A percentile compares a stretch with the other conserved stretches of the same genome.
Conservation (phyloP, 2,888 invertebrate species). For the Phengaris arion region DNA sequence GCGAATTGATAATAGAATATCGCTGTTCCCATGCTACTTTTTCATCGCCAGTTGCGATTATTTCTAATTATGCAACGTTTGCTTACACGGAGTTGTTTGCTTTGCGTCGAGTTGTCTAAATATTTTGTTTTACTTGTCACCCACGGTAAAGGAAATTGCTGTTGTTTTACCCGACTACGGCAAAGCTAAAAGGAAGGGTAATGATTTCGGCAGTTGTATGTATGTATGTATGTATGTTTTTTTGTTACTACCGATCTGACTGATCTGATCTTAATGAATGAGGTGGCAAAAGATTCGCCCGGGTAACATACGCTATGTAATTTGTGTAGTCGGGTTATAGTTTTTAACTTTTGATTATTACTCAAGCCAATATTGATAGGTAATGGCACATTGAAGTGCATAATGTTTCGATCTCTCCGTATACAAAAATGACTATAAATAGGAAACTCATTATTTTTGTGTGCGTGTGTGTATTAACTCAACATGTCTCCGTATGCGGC, state of each 20-base stretch:
- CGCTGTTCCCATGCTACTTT: constrained; percentile 9
- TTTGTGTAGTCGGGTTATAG: too few relatives aligned
- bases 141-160: background rate
- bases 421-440: background rate
- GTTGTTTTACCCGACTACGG: background rate
- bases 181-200: too few relatives aligned
- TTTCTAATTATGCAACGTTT: constrained; percentile 9
- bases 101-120: background rate
- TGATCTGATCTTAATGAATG: too few relatives aligned
- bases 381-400: background rate
- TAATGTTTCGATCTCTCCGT: background rate
- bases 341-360: too few relatives aligned
- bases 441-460: background rate
- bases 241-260: too few relatives aligned
- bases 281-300: too few relatives aligned
- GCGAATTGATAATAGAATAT: constrained; percentile 10
- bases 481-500: background rate
- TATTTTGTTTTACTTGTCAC: background rate
- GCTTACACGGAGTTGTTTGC: background rate
- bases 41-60: background rate
- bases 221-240: too few relatives aligned
- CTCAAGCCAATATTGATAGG: background rate
- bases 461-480: too few relatives aligned
- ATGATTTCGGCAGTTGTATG: too few relatives aligned
- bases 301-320: too few relatives aligned